phyloP scores from a whole-genome alignment of 2,888 invertebrate species.

The Cantharis lateralis region DNA sequence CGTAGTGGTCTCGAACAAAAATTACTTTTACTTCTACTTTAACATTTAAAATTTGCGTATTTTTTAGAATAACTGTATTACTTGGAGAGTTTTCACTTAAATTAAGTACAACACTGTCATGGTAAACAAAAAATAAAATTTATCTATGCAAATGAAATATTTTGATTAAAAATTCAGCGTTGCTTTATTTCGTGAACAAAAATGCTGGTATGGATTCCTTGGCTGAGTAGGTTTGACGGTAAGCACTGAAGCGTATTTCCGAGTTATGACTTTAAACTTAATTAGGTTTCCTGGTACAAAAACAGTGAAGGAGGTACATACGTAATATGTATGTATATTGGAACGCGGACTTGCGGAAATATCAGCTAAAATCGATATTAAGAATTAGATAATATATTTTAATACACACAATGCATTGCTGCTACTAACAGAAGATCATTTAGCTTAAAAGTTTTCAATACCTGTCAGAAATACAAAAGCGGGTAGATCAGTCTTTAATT shows the following conservation, averaged over 20 bases:
- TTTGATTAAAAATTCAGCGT: background rate
- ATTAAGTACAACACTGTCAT: background rate
- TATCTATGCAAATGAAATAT: background rate
- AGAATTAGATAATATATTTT: background rate
- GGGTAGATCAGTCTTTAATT: background rate
- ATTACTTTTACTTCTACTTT: background rate
- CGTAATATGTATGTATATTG: background rate
- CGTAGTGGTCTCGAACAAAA: background rate
- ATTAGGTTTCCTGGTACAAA: background rate
- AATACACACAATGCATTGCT: background rate
- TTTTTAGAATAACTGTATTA: background rate
- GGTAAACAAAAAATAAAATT: background rate
- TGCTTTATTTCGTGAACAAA: background rate
- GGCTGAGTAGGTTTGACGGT: constrained; percentile 6
- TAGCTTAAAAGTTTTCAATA: background rate
- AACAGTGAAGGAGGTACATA: background rate
- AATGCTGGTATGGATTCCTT: background rate
- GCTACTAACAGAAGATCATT: background rate
- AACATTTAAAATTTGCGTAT: background rate
- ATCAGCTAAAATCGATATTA: background rate
- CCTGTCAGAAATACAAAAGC: background rate
- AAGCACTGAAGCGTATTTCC: constrained; percentile 16
- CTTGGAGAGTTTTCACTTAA: background rate
- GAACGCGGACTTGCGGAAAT: background rate
- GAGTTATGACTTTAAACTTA: background rate